Conservation (phyloP, 2,888 invertebrate species). For the Ptychoptera contaminata region DNA sequence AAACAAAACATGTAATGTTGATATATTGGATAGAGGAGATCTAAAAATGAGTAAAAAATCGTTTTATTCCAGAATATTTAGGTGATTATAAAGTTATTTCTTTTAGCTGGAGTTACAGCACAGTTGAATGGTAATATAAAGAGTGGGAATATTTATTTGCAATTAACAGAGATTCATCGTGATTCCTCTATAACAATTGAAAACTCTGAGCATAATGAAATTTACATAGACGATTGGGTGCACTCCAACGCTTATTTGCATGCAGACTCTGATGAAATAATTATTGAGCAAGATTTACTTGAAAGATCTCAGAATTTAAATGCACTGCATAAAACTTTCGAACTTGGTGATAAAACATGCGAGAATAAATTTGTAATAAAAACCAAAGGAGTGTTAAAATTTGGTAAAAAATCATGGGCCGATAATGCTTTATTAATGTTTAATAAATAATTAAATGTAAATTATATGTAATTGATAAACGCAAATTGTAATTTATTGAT, state of each 20-base stretch:
- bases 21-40: constrained; percentile 20
- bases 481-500: no score
- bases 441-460: no score
- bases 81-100: background rate
- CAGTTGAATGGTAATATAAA: constrained; percentile 16
- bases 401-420: constrained; percentile 28
- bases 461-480: no score
- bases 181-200: constrained; percentile 19
- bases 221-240: constrained; percentile 26
- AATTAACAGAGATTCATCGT: constrained; percentile 25
- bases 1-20: constrained; percentile 22
- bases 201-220: constrained; percentile 17
- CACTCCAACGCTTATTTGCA: constrained; percentile 21
- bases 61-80: background rate
- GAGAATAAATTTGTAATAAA: constrained; percentile 16
- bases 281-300: constrained; percentile 17
- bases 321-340: constrained; percentile 16
- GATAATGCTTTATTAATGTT: constrained; percentile 16
- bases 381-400: constrained; percentile 18
- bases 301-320: constrained; percentile 19
- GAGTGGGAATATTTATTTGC: constrained; percentile 22
- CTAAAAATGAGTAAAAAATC: constrained; percentile 23
- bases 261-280: constrained; percentile 17
- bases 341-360: constrained; percentile 12
- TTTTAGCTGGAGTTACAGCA: constrained; percentile 20